Evolutionary conservation across 2,888 invertebrate genomes (phyloP).

Genomic region (Erannis defoliaria): DNA sequence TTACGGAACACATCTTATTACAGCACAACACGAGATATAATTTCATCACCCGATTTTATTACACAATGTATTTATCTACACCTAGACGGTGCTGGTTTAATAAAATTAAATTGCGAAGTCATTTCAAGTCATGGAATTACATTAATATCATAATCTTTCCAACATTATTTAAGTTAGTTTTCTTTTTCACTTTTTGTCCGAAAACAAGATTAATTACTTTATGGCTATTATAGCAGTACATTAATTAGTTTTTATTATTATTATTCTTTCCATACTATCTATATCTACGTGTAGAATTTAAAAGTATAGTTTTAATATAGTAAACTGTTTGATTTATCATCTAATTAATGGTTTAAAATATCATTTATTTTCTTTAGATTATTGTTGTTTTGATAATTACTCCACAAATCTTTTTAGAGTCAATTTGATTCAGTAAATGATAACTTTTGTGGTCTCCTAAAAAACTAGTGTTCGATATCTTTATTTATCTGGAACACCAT

Average conservation of each 20-base stretch:
- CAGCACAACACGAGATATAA: constrained; percentile 8
- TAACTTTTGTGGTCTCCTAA: constrained; percentile 1
- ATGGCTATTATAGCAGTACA: too few relatives aligned
- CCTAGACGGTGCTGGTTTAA: constrained; percentile 18
- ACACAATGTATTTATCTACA: constrained; percentile 21
- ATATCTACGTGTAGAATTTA: too few relatives aligned
- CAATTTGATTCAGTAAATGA: background rate
- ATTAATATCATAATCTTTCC: background rate
- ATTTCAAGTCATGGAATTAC: constrained; percentile 3
- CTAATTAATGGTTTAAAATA: too few relatives aligned
- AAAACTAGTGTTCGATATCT: constrained; percentile 5
- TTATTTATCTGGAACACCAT: constrained; percentile 28
- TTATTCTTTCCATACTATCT: too few relatives aligned
- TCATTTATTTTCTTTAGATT: background rate
- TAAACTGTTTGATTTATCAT: too few relatives aligned
- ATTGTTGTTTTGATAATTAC: background rate
- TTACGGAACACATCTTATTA: background rate
- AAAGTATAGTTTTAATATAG: too few relatives aligned
- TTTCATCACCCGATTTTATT: constrained; percentile 25
- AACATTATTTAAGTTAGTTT: background rate
- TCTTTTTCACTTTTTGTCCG: too few relatives aligned
- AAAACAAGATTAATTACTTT: too few relatives aligned
- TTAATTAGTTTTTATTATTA: too few relatives aligned
- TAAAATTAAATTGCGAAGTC: constrained; percentile 12
- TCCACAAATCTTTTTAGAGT: background rate